A percentile compares a stretch with the other conserved stretches of the same genome.
Evolutionary conservation across 2,113 vertebrate genomes (phyloP).

Genomic region (Promerops cafer): DNA sequence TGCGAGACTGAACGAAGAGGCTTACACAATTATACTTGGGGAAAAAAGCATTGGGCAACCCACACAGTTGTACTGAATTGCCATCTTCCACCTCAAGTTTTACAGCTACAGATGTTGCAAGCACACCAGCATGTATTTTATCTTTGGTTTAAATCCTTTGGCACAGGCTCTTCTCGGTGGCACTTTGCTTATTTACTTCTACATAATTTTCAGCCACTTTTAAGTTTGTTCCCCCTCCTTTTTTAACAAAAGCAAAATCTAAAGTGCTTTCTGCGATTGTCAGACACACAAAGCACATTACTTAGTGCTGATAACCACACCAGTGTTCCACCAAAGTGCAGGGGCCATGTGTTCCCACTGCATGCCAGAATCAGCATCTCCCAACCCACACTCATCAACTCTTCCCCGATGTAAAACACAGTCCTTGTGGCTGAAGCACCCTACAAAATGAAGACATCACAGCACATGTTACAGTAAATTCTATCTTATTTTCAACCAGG

Average conservation of each 20-base stretch:
- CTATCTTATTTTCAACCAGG: neutral
- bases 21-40: neutral
- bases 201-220: neutral
- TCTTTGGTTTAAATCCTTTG: neutral
- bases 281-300: neutral
- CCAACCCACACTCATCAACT: neutral
- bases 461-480: neutral
- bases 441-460: neutral
- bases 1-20: neutral
- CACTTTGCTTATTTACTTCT: neutral
- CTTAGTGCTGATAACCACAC: neutral
- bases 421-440: neutral
- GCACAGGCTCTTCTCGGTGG: neutral
- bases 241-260: neutral
- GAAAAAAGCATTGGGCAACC: neutral
- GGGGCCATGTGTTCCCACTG: rapidly evolving
- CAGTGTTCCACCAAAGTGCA: neutral
- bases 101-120: neutral
- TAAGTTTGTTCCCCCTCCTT: neutral
- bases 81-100: neutral
- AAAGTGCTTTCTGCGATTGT: neutral
- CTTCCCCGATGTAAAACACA: neutral
- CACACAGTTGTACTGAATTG: neutral
- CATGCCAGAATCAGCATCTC: neutral
- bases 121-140: rapidly evolving